Evolutionary conservation across 2,113 vertebrate species (phyloP), one percentile per base, ranked within the genome.

Genomic region (Eurystomus gularis): DNA sequence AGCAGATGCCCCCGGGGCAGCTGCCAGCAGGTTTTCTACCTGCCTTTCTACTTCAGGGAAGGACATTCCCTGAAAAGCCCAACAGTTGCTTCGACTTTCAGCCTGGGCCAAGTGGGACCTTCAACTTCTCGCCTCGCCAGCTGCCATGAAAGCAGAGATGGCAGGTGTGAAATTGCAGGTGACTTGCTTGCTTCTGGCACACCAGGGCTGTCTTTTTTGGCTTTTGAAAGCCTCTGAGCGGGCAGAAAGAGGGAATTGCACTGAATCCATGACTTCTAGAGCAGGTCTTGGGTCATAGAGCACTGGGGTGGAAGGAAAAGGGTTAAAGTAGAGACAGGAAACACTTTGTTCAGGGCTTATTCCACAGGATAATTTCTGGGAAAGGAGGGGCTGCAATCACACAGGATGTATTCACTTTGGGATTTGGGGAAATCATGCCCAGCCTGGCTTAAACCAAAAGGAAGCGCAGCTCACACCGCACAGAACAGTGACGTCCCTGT

Each of bases 111-210:
- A 93, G 88, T 57, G 90, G 96, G 96, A 96, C 95, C 40, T 96
- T 96, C 93, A 94, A 28, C 88, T 95, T 97, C 92, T 96, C 95
- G 3, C 96, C 90, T 96, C 7, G 3, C 93, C 95, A 97, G 93
- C 92, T 96, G 94, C 95, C 90, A 93, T 7, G 86, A 76, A 91
- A 93, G 80, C 88, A 96, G 90, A 2, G 0, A 82, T 71, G 83
- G 94, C 94, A 96, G 96, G 95, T 96, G 95, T 95, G 96, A 97
- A 96, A 93, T 96, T 93, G 69, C 90, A 95, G 90, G 94, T 94
- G 94, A 96, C 86, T 93, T 78, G 55, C 71, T 93, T 39, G 65
- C 90, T 96, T 86, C 92, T 95, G 92, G 93, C 79, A 88, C 90
- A 94, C 80, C 73, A 65, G 46, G 72, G 80, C 80, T 97, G 95